These are phyloP conservation scores for Holacanthella duospinosa DNA, from an alignment of 2,888 invertebrate genomes.

Conservation along the genomic window DNA sequence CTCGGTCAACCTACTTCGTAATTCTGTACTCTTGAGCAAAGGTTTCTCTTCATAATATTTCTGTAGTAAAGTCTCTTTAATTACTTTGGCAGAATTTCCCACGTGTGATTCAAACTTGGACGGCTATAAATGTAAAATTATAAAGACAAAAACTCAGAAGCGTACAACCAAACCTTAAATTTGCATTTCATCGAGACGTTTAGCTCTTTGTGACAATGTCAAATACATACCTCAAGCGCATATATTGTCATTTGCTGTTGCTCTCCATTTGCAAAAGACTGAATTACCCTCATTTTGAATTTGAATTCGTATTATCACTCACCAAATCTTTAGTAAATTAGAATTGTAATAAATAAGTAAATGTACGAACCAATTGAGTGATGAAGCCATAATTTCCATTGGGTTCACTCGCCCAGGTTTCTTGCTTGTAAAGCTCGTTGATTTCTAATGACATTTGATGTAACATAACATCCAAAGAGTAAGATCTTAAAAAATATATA, in stretches of 20 bases:
- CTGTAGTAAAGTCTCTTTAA: constrained; percentile 59
- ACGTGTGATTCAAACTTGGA: constrained; percentile 61
- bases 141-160: neutral
- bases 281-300: too few species aligned
- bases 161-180: neutral
- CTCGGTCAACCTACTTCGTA: constrained; percentile 22
- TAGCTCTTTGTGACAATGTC: too few species aligned
- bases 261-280: too few species aligned
- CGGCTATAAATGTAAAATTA: constrained; percentile 46
- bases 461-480: constrained; percentile 73
- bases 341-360: neutral
- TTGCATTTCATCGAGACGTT: neutral
- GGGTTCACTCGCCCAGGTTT: constrained; percentile 78
- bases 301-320: neutral
- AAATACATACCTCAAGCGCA: too few species aligned
- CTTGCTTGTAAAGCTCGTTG: constrained; percentile 57
- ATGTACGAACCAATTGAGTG: constrained; percentile 57
- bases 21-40: constrained; percentile 45
- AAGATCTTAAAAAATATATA: constrained; percentile 45
- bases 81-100: constrained; percentile 55
- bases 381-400: constrained; percentile 69
- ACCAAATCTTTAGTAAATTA: neutral
- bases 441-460: constrained; percentile 72
- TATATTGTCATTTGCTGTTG: too few species aligned
- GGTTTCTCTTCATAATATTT: constrained; percentile 57